Percentiles rank a stretch among this genome's conserved stretches.
Conservation (phyloP, 2,888 invertebrate genomes). For the Habrosyne pyritoides region DNA sequence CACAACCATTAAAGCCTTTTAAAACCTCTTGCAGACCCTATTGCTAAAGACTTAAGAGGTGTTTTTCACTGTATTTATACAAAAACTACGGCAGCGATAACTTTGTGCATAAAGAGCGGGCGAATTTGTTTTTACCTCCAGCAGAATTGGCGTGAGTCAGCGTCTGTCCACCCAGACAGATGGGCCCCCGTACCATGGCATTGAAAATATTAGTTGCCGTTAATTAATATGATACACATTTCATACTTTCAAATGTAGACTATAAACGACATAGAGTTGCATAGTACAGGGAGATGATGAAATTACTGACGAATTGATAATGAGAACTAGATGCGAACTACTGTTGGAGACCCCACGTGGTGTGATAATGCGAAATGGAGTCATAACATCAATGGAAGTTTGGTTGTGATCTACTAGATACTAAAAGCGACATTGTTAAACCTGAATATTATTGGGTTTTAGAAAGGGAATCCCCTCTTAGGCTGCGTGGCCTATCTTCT, state of each 20-base stretch:
- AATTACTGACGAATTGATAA: slow-evolving; percentile 26
- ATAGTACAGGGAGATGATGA: slow-evolving; percentile 21
- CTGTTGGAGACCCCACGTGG: slow-evolving; percentile 24
- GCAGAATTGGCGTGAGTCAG: slow-evolving; percentile 60
- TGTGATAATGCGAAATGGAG: slow-evolving; percentile 30
- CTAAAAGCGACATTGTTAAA: background rate
- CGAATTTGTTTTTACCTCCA: slow-evolving; percentile 39
- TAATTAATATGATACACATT: background rate
- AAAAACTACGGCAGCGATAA: slow-evolving; percentile 27
- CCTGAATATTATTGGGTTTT: background rate
- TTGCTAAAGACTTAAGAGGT: slow-evolving; percentile 29
- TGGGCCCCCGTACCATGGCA: slow-evolving; percentile 34
- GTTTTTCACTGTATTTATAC: slow-evolving; percentile 32
- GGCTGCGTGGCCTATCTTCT: too few species aligned
- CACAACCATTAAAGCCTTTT: slow-evolving; percentile 4
- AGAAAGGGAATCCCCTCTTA: too few species aligned
- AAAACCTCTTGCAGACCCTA: slow-evolving; percentile 22
- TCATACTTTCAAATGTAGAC: background rate
- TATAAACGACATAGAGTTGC: slow-evolving; percentile 7
- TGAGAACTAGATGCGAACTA: slow-evolving; percentile 11
- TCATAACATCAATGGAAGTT: background rate
- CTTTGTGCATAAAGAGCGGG: slow-evolving; percentile 27
- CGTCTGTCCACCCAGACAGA: slow-evolving; percentile 58
- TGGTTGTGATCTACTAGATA: background rate
- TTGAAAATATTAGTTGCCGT: slow-evolving; percentile 10